Base-by-base conservation (phyloP, 2,797 vertebrate genomes). In the Dallia pectoralis region DNA sequence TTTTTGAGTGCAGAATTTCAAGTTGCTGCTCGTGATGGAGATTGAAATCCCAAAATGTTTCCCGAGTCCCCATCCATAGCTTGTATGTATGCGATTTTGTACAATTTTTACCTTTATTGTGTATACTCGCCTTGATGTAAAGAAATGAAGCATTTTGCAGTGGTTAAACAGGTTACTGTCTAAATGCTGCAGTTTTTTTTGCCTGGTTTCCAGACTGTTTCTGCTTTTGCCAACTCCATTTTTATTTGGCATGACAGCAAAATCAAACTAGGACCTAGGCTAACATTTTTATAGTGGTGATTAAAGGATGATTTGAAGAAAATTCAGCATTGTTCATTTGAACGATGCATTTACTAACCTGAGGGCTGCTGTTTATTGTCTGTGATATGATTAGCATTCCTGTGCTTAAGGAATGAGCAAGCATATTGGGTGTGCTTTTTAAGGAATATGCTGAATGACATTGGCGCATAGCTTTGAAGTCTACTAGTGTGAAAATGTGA, bases 121-220 rank as follows among this genome's bases (percentile, higher is more conserved):
- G 83, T 75, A 85, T 30, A 69, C 82, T 83, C 82, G 86, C 84
- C 84, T 85, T 89, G 79, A 77, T 81, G 80, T 74, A 69, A 81
- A 71, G 67, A 59, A 22, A 59, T 22, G 22, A 71, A 86, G 80
- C 67, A 66, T 76, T 84, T 82, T 82, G 80, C 81, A 72, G 75
- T 76, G 77, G 74, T 81, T 85, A 59, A 18, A 67, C 61, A 78
- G 81, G 64, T 84, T 86, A 77, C 65, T 77, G 78, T 84, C 74
- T 80, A 48, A 78, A 77, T 47, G 64, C 53, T 44, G 64, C 48
- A 73, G 67, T 73, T 73, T 73, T 66, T 56, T 66, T 53, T 67
- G 64, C 30, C 15, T 33, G 22, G 12, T 2, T 59, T 3, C 53
- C 53, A 19, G 53, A 4, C 53, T 59, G 53, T 18, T 59, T 25